Percentiles rank a stretch among this genome's conserved stretches.
These are phyloP conservation scores for Bombus superbus DNA, from an alignment of 1,140 invertebrate genomes.

Conservation along the genomic window DNA sequence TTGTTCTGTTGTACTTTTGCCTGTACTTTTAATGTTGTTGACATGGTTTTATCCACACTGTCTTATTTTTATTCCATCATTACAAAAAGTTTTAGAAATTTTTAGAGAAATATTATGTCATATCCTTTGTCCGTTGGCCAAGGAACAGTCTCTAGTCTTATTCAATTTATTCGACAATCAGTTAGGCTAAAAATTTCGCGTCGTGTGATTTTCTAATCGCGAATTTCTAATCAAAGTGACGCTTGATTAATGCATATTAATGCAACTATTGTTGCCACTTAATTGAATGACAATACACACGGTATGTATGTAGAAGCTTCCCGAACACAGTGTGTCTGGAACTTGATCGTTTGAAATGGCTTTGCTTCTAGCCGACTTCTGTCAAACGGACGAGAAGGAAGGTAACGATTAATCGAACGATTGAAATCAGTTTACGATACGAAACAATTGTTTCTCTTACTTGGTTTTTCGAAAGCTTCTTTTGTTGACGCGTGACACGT, in stretches of 20 bases:
- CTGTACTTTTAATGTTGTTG: not conserved
- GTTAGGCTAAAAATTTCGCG: not conserved
- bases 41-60: not conserved
- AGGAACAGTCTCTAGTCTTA: no score
- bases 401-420: slow-evolving; percentile 77
- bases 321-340: slow-evolving; percentile 57
- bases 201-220: not conserved
- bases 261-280: not conserved
- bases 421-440: slow-evolving; percentile 64
- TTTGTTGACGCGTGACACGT: slow-evolving; percentile 51
- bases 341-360: slow-evolving; percentile 81
- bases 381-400: slow-evolving; percentile 81
- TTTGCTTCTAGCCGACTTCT: slow-evolving; percentile 81
- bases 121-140: not conserved
- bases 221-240: not conserved
- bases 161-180: no score
- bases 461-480: slow-evolving; percentile 61
- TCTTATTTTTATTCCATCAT: not conserved
- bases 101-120: not conserved
- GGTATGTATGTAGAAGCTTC: slow-evolving; percentile 14
- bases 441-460: slow-evolving; percentile 44
- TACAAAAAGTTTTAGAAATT: not conserved
- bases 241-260: not conserved
- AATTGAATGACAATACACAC: not conserved
- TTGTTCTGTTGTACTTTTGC: no score